Evolutionary conservation across 1,140 invertebrate species (phyloP).

Genomic region (Meloidogyne floridensis): DNA sequence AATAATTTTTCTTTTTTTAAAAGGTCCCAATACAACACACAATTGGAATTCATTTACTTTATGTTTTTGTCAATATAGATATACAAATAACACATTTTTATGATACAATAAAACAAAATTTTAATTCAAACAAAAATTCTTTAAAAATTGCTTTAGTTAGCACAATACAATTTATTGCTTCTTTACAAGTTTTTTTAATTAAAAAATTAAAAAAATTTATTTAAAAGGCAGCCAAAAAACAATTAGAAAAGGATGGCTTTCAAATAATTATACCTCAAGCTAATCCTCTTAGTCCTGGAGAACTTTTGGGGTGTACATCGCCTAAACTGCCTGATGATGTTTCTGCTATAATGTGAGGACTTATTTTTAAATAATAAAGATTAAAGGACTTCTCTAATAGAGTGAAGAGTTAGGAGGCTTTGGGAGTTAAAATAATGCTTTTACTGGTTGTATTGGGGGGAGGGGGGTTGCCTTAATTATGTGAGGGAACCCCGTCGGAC

Average conservation of each 20-base stretch:
- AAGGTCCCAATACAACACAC: conserved; percentile 78
- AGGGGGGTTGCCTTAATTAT: too few relatives aligned
- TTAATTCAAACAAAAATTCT: conserved; percentile 67
- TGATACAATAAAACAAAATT: conserved; percentile 83
- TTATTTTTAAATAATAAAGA: too few relatives aligned
- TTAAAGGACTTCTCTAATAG: too few relatives aligned
- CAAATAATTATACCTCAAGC: conserved; percentile 81
- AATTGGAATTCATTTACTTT: conserved; percentile 83
- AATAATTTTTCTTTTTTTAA: background rate
- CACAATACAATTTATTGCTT: conserved; percentile 95
- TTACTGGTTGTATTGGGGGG: too few relatives aligned
- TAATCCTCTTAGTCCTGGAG: conserved; percentile 93
- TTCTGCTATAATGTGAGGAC: conserved; percentile 72
- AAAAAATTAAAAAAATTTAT: conserved; percentile 11
- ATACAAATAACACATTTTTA: conserved; percentile 90
- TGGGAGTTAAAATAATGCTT: too few relatives aligned
- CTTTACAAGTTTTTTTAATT: conserved; percentile 74
- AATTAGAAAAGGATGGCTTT: conserved; percentile 77
- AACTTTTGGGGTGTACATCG: conserved; percentile 93
- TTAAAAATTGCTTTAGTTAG: conserved; percentile 81
- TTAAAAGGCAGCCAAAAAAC: conserved; percentile 71
- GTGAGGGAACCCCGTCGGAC: too few relatives aligned
- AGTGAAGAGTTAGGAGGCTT: too few relatives aligned
- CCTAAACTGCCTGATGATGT: conserved; percentile 76
- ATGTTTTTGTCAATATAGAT: conserved; percentile 87